phyloP scores from a whole-genome alignment of 2,888 invertebrate species.

The Lepidocyrtoides sp. region DNA sequence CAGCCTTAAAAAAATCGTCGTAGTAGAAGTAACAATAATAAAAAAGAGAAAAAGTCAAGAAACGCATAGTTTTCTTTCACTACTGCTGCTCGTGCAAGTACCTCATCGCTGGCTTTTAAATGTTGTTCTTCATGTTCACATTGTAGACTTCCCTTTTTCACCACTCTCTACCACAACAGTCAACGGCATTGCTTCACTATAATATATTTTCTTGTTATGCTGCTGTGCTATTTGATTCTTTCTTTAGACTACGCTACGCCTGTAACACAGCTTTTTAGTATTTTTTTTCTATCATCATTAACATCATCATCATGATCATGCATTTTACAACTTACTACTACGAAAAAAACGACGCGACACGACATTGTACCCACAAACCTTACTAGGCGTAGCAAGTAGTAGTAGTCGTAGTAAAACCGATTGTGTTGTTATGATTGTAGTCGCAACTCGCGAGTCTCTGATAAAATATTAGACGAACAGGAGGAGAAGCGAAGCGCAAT shows the following conservation, averaged over 20 bases:
- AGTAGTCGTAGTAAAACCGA: background rate
- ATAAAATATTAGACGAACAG: too few relatives aligned
- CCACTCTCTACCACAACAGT: background rate
- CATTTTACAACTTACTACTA: conserved; percentile 46
- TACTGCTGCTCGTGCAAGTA: conserved; percentile 14
- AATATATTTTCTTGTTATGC: background rate
- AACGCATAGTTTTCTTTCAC: background rate
- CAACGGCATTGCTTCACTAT: background rate
- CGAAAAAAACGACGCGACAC: conserved; percentile 17
- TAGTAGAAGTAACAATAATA: conserved; percentile 10
- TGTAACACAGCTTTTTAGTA: conserved; percentile 52
- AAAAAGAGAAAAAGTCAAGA: conserved; percentile 11
- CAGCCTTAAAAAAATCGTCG: background rate
- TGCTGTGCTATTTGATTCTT: conserved; percentile 32
- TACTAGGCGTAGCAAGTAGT: background rate
- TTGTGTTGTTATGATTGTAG: background rate
- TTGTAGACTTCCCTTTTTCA: background rate
- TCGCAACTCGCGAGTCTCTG: background rate
- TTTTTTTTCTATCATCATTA: background rate
- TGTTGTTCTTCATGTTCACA: too few relatives aligned
- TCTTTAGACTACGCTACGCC: conserved; percentile 20
- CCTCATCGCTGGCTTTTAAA: conserved; percentile 27
- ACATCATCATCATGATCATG: background rate
- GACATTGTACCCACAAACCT: background rate
- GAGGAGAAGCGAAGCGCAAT: too few relatives aligned